Percentiles rank a stretch among this genome's conserved stretches.
Evolutionary conservation across 2,113 vertebrate species (phyloP).

Genomic region (Cacatua alba): DNA sequence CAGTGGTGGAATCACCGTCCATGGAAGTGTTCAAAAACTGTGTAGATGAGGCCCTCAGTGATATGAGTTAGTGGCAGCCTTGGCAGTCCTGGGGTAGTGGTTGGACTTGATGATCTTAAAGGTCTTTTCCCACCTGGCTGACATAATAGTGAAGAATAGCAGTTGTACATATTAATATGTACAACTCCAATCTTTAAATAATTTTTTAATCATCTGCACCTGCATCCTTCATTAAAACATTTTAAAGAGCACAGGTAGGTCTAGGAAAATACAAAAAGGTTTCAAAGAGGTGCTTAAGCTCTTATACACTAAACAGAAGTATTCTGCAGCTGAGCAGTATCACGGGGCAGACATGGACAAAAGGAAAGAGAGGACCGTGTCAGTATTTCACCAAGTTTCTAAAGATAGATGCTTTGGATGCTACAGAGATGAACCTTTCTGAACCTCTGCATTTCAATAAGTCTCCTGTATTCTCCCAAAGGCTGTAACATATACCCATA

Average conservation of each 20-base stretch:
- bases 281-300: background rate
- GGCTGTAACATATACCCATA: background rate
- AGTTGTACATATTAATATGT: background rate
- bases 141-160: background rate
- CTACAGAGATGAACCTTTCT: background rate
- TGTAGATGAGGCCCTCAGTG: background rate
- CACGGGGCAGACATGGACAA: background rate
- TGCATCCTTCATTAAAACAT: background rate
- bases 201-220: background rate
- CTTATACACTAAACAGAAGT: background rate
- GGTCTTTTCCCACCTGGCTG: background rate
- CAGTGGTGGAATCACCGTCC: background rate
- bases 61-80: background rate
- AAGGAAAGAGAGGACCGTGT: background rate
- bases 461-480: background rate
- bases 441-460: conserved; percentile 8
- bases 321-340: background rate
- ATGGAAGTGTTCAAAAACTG: background rate
- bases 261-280: background rate
- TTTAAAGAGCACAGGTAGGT: background rate
- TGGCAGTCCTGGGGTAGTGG: background rate
- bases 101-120: background rate
- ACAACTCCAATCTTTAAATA: background rate
- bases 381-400: background rate
- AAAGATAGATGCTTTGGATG: background rate